phyloP scores from a whole-genome alignment of 2,113 vertebrate genomes.

The Thinocorus orbignyianus region DNA sequence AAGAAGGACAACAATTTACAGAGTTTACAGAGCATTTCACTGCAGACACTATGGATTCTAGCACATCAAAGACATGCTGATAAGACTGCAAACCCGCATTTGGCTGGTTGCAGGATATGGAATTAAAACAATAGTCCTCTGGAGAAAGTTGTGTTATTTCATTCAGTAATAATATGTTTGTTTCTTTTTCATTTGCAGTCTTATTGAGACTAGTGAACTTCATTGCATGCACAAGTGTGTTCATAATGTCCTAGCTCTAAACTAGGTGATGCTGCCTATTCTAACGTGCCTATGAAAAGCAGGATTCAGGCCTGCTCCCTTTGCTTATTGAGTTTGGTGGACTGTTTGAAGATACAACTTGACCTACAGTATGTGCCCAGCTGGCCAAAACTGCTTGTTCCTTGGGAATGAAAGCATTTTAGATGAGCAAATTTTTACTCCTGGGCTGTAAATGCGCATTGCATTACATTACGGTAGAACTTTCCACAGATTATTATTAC shows the following conservation, averaged over 20 bases:
- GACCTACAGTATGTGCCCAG: not conserved
- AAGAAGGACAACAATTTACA: not conserved
- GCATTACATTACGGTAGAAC: not conserved
- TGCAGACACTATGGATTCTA: not conserved
- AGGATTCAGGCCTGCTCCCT: not conserved
- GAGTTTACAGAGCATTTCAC: conserved; percentile 12
- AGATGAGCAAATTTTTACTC: not conserved
- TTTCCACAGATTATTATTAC: not conserved
- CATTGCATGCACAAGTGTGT: not conserved
- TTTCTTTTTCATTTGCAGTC: not conserved
- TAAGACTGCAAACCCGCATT: not conserved
- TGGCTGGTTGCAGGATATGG: not conserved
- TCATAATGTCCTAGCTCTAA: not conserved
- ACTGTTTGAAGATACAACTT: not conserved
- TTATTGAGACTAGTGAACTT: not conserved
- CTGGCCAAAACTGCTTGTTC: not conserved
- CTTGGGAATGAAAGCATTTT: not conserved
- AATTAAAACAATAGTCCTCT: not conserved
- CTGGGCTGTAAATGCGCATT: not conserved
- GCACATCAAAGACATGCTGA: not conserved
- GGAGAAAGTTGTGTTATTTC: not conserved
- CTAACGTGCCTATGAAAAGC: not conserved
- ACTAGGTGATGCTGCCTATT: not conserved
- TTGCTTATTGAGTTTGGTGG: not conserved
- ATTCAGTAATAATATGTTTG: not conserved